These are phyloP conservation scores for Paguma larvata DNA, from an alignment of 2,797 vertebrate species.

Conservation along the genomic window DNA sequence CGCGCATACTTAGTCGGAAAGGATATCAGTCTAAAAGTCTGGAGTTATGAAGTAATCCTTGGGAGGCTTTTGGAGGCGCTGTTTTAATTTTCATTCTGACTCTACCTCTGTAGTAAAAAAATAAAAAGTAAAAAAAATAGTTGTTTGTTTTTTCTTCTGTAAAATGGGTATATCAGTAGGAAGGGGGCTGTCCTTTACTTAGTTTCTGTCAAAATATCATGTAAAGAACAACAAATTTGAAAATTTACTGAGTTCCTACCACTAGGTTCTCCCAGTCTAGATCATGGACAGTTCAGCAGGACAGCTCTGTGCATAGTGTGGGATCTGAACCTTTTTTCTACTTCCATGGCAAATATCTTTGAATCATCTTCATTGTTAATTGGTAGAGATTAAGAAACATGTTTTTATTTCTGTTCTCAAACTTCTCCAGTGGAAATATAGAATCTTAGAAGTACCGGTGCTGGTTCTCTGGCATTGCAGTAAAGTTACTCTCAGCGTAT, in stretches of 20 bases:
- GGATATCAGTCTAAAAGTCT: background rate
- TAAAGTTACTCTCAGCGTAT: background rate
- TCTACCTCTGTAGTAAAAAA: background rate
- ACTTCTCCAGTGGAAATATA: background rate
- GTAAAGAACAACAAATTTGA: background rate
- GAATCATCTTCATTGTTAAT: background rate
- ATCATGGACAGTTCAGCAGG: background rate
- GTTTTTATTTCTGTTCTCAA: background rate
- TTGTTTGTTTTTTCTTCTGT: slow-evolving; percentile 34
- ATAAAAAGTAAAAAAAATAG: background rate
- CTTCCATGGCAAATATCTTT: background rate
- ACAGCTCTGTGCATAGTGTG: background rate
- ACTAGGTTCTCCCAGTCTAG: background rate
- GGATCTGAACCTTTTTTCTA: background rate
- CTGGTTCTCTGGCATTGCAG: background rate
- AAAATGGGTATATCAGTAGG: background rate
- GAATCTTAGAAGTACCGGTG: background rate
- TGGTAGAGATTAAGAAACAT: background rate
- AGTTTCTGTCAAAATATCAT: background rate
- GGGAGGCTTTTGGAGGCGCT: background rate
- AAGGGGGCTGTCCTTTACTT: background rate
- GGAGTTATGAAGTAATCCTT: background rate
- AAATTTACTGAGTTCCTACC: background rate
- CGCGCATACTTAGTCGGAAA: background rate
- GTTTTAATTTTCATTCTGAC: background rate